Conservation (phyloP, 2,888 invertebrate genomes). For the Xestia ashworthii region DNA sequence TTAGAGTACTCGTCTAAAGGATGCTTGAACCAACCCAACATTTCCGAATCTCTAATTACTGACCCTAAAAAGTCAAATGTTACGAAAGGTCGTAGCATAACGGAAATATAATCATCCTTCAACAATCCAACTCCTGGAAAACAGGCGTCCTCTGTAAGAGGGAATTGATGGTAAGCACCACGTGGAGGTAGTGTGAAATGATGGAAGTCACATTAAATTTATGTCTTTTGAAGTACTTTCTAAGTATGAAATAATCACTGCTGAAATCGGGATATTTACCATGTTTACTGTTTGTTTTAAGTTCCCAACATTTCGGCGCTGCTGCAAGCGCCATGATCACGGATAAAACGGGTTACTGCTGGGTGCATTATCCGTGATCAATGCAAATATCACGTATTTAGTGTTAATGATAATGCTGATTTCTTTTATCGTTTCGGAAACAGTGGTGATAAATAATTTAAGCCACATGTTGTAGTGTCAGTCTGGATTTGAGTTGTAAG, state of each 20-base stretch:
- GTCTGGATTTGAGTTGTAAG: neutral
- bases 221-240: too few species aligned
- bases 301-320: too few species aligned
- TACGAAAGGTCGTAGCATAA: neutral
- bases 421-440: neutral
- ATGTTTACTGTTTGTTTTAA: too few species aligned
- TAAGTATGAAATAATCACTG: too few species aligned
- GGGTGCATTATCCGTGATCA: too few species aligned
- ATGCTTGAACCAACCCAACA: constrained; percentile 15
- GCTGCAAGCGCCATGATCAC: too few species aligned
- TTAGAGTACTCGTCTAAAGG: neutral
- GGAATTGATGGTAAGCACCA: neutral
- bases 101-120: neutral
- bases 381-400: too few species aligned
- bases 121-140: neutral
- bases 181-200: neutral
- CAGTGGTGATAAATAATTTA: neutral
- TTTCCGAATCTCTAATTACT: constrained; percentile 10
- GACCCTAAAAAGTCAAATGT: neutral
- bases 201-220: neutral
- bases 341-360: too few species aligned
- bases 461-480: neutral
- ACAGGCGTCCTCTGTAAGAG: neutral
- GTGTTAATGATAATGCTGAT: neutral
- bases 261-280: too few species aligned